A percentile compares a stretch with the other conserved stretches of the same genome.
Evolutionary conservation across 2,113 vertebrate species (phyloP).

Genomic region (Paraplagusia blochii): DNA sequence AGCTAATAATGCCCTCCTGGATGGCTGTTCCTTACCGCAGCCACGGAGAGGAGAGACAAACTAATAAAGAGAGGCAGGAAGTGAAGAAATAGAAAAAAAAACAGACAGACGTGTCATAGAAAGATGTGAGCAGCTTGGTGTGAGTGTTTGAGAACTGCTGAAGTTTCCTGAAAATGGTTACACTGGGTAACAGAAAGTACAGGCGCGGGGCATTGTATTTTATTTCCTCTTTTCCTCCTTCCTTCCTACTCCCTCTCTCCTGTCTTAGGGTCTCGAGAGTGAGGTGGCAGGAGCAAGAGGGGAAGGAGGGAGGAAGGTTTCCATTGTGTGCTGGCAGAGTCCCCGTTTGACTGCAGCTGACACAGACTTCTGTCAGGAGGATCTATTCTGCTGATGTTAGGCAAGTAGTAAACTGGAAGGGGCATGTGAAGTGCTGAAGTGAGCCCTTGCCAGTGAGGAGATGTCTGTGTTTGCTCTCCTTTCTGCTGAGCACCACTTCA

Average conservation of each 20-base stretch:
- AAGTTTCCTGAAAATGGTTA: conserved; percentile 46
- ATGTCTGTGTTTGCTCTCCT: conserved; percentile 63
- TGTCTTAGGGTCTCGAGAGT: conserved; percentile 43
- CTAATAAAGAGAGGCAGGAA: conserved; percentile 55
- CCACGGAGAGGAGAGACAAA: conserved; percentile 49
- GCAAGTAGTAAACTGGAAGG: conserved; percentile 65
- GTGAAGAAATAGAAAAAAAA: conserved; percentile 22
- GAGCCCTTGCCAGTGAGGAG: conserved; percentile 50
- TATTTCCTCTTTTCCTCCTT: conserved; percentile 49
- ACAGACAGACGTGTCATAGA: conserved; percentile 24
- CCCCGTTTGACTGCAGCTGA: conserved; percentile 64
- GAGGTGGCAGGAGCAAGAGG: conserved; percentile 47
- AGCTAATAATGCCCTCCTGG: conserved; percentile 69
- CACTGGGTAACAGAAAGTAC: conserved; percentile 17
- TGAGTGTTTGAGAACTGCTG: conserved; percentile 12
- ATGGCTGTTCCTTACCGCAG: conserved; percentile 54
- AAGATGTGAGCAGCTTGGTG: conserved; percentile 14
- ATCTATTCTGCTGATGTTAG: conserved; percentile 72
- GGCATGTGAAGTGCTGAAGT: conserved; percentile 70
- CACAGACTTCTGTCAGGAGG: conserved; percentile 71
- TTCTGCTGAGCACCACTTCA: conserved; percentile 71
- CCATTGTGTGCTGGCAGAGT: conserved; percentile 63
- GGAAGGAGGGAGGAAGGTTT: conserved; percentile 44
- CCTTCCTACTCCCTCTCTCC: conserved; percentile 47
- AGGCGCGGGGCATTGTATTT: conserved; percentile 43